These are phyloP conservation scores for Diceros bicornis DNA, from an alignment of 2,797 vertebrate species.

Conservation along the genomic window DNA sequence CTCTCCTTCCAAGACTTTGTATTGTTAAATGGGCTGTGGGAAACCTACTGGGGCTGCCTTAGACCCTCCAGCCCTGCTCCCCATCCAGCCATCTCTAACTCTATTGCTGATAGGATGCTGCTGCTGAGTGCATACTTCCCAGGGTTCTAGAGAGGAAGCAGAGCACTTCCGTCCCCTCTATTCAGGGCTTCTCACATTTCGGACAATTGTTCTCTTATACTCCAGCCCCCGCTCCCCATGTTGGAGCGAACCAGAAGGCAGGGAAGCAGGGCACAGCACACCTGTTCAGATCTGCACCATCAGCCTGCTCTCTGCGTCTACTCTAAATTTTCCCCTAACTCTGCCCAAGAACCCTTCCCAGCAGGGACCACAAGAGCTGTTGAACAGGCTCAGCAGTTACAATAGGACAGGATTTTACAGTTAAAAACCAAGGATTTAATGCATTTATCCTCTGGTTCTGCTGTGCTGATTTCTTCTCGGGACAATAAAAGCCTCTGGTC, in stretches of 20 bases:
- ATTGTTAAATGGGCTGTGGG: background rate
- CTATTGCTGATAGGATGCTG: background rate
- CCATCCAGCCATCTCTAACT: background rate
- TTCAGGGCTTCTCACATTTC: background rate
- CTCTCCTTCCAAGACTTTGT: background rate
- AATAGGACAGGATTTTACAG: background rate
- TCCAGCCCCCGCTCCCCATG: background rate
- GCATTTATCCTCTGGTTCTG: background rate
- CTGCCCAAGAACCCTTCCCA: background rate
- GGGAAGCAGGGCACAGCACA: background rate
- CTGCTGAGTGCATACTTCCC: background rate
- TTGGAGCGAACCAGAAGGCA: background rate
- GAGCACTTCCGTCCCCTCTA: background rate
- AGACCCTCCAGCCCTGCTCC: background rate
- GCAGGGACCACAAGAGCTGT: background rate
- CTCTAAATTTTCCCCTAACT: background rate
- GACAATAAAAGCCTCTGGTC: background rate
- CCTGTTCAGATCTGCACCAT: background rate
- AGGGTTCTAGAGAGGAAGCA: background rate
- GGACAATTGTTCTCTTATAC: background rate
- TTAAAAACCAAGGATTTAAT: background rate
- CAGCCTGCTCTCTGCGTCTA: background rate
- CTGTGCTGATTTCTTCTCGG: too few relatives aligned
- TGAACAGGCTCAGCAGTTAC: background rate
- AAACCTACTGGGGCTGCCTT: background rate